Percentiles rank a stretch among this genome's conserved stretches.
Evolutionary conservation across 2,888 invertebrate species (phyloP).

Genomic region (Melolontha melolontha): DNA sequence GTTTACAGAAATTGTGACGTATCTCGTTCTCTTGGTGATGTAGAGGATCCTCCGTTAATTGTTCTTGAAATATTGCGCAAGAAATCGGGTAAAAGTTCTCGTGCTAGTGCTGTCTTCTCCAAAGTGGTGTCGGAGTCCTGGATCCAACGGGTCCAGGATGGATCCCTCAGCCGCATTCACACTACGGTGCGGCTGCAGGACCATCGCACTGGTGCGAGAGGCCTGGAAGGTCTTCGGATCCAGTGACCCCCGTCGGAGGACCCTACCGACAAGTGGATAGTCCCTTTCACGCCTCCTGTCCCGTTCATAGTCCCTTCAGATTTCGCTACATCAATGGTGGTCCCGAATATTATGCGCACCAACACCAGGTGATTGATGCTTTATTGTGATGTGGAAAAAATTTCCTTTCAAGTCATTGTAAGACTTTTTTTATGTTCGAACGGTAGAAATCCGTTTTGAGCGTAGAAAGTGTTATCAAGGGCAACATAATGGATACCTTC

Average conservation of each 20-base stretch:
- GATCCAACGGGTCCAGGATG: constrained; percentile 68
- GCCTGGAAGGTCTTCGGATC: constrained; percentile 66
- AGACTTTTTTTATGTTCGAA: no score
- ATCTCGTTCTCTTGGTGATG: constrained; percentile 14
- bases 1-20: background rate
- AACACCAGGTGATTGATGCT: constrained; percentile 37
- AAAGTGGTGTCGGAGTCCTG: constrained; percentile 58
- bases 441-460: no score
- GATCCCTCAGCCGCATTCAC: constrained; percentile 59
- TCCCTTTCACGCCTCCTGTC: constrained; percentile 72
- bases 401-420: background rate
- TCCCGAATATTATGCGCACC: constrained; percentile 50
- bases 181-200: constrained; percentile 56
- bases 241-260: constrained; percentile 67
- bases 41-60: background rate
- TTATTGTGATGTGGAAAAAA: constrained; percentile 1
- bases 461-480: no score
- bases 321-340: constrained; percentile 71
- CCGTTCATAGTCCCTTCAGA: constrained; percentile 81
- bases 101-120: constrained; percentile 31
- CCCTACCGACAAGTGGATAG: constrained; percentile 66
- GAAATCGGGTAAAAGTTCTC: background rate
- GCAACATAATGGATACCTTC: no score
- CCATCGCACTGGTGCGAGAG: constrained; percentile 60
- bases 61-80: background rate